Evolutionary conservation across 2,797 vertebrate species (phyloP).

Genomic region (Gymnocypris eckloni): DNA sequence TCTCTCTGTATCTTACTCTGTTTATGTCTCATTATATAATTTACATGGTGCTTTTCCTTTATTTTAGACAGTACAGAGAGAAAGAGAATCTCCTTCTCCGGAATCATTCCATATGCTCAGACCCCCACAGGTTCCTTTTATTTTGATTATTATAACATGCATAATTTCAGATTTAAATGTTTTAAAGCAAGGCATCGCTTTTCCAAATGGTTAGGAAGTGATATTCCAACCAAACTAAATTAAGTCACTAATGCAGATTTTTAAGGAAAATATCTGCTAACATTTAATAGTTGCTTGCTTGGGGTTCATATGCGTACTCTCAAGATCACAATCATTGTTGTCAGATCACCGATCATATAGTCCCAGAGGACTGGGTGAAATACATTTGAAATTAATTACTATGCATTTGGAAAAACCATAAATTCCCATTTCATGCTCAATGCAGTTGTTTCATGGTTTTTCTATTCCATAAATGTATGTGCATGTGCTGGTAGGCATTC

Average conservation of each 20-base stretch:
- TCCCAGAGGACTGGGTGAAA: neutral
- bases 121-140: slow-evolving; percentile 94
- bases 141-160: slow-evolving; percentile 81
- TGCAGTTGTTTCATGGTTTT: neutral
- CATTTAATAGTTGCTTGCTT: slow-evolving; percentile 1
- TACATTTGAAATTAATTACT: neutral
- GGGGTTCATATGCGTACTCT: slow-evolving; percentile 12
- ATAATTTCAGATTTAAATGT: slow-evolving; percentile 60
- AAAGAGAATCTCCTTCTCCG: slow-evolving; percentile 99
- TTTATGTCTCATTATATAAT: slow-evolving; percentile 62
- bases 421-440: slow-evolving; percentile 7
- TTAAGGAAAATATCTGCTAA: neutral
- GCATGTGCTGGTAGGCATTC: slow-evolving; percentile 8
- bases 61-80: slow-evolving; percentile 99
- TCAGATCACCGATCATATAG: neutral
- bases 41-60: slow-evolving; percentile 94
- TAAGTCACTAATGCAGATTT: neutral
- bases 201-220: slow-evolving; percentile 69
- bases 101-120: slow-evolving; percentile 99
- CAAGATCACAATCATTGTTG: neutral
- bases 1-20: slow-evolving; percentile 69
- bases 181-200: slow-evolving; percentile 57
- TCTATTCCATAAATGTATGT: neutral
- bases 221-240: slow-evolving; percentile 42
- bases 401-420: slow-evolving; percentile 14